Evolutionary conservation across 92 coral and sea anemone genomes (phyloP), one percentile per base, ranked within the genome.

Genomic region (Heteractis magnifica): DNA sequence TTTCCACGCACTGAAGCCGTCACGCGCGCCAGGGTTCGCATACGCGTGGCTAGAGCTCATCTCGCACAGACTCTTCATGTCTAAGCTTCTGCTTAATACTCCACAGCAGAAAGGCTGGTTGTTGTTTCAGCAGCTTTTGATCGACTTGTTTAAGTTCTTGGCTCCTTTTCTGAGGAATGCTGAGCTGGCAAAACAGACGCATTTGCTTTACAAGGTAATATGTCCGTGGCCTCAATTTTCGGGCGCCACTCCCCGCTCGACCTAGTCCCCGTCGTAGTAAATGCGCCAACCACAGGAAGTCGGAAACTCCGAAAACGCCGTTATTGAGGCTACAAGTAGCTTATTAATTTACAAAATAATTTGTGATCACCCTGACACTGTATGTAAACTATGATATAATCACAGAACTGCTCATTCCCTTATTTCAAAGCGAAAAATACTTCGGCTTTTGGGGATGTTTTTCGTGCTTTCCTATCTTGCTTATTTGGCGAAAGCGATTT

Each of bases 51-150:
- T 97, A 41, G 99, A 97, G 86, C 83, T 97, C 71, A 97, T 97
- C 82, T 94, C 99, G 9, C 99, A 97, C 80, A 91, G 99, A 3
- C 83, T 97, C 76, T 93, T 97, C 79, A 97, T 97, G 99, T 97
- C 99, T 49, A 97, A 94, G 49, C 93, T 97, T 10, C 92, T 97
- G 65, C 88, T 97, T 58, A 97, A 97, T 90, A 97, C 98, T 10
- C 99, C 99, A 13, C 98, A 94, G 82, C 99, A 97, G 86, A 97
- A 97, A 97, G 99, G 99, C 68, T 97, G 99, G 99, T 83, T 89
- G 51, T 75, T 94, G 75, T 97, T 97, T 82, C 99, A 97, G 85
- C 99, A 97, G 86, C 86, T 97, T 76, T 71, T 97, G 77, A 91
- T 97, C 51, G 98, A 97, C 84, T 90, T 97, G 77, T 97, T 97